phyloP scores from a whole-genome alignment of 2,888 invertebrate species.

The Laspeyria flexula region DNA sequence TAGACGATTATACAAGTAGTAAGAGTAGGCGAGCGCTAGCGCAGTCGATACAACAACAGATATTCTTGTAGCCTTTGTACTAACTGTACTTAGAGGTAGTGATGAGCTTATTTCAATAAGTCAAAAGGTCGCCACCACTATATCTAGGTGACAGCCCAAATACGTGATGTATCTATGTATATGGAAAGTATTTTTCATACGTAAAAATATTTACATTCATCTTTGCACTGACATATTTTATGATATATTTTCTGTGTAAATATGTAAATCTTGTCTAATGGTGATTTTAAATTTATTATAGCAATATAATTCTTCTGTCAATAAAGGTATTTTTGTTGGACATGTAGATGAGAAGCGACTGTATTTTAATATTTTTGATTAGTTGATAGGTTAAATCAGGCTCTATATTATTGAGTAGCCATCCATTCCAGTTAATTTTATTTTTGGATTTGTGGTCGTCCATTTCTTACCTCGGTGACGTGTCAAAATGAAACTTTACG shows the following conservation, averaged over 20 bases:
- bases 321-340: slow-evolving; percentile 23
- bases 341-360: slow-evolving; percentile 19
- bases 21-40: slow-evolving; percentile 25
- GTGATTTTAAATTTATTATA: slow-evolving; percentile 55
- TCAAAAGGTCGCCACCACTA: slow-evolving; percentile 32
- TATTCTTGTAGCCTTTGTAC: slow-evolving; percentile 22
- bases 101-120: slow-evolving; percentile 55
- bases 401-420: slow-evolving; percentile 19
- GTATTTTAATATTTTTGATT: slow-evolving; percentile 30
- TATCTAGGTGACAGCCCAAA: slow-evolving; percentile 39
- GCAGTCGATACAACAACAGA: slow-evolving; percentile 17
- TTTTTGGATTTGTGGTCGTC: slow-evolving; percentile 15
- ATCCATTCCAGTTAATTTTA: slow-evolving; percentile 41
- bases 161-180: slow-evolving; percentile 41
- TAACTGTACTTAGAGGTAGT: slow-evolving; percentile 48
- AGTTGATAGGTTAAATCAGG: slow-evolving; percentile 23
- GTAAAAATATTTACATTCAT: slow-evolving; percentile 49
- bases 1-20: slow-evolving; percentile 31
- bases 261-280: slow-evolving; percentile 70
- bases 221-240: slow-evolving; percentile 61
- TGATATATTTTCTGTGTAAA: slow-evolving; percentile 66
- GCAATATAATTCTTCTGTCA: slow-evolving; percentile 29
- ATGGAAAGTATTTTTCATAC: slow-evolving; percentile 54
- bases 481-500: not conserved
- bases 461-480: not conserved